Evolutionary conservation across 2,888 invertebrate genomes (phyloP), one percentile per base, ranked within the genome.

Genomic region (Arctia plantaginis): DNA sequence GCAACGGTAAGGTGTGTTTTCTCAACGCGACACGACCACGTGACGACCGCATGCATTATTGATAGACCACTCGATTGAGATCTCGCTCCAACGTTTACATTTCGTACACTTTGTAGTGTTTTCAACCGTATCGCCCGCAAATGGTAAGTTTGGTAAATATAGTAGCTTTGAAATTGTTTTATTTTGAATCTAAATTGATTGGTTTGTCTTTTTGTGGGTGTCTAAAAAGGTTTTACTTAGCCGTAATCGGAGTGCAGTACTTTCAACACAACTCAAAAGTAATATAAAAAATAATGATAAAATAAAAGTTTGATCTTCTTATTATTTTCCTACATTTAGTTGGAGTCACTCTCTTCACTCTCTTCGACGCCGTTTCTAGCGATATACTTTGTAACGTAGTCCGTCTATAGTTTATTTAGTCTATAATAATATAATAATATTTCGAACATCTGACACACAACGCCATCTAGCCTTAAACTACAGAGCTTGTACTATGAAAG

Each of bases 41-140:
- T 73, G 72, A 39, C 68, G 76, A 69, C 70, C 51, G 41, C 80
- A 86, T 86, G 85, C 82, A 86, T 86, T 86, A 86, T 86, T 86
- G 75, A 86, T 82, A 74, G 39, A 73, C 68, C 68, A 64, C 81
- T 86, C 86, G 85, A 85, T 85, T 80, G 85, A 85, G 83, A 81
- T 76, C 75, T 65, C 70, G 74, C 66, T 70, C 66, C 73, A 71
- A 81, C 80, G 79, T 82, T 82, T 80, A 77, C 73, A 80, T 81
- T 82, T 39, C 27, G 67, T 39, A n/a, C 69, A 71, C 62, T 71
- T 64, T 39, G 74, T 74, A 69, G 30, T 66, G 76, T 75, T 62
- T 65, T 66, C 76, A 44, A 71, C 66, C 64, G 64, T 68, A 39
- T 47, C 41, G 69, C 76, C 77, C 78, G 65, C 35, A 6, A 35